phyloP scores from a whole-genome alignment of 2,113 vertebrate species.

The Motacilla tschutschensis region DNA sequence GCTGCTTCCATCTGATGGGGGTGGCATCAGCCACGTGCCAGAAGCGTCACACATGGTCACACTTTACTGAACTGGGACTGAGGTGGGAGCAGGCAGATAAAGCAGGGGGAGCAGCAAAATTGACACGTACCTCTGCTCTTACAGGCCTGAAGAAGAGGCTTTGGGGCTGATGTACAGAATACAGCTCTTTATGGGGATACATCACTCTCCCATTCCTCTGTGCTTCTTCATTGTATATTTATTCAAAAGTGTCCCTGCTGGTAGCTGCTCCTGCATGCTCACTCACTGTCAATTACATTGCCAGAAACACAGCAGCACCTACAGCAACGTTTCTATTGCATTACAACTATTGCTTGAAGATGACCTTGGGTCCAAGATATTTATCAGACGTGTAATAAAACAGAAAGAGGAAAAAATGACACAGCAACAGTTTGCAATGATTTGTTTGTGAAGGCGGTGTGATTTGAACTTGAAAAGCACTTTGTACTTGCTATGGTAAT shows the following conservation, averaged over 20 bases:
- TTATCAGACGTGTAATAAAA: background rate
- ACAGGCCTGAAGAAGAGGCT: background rate
- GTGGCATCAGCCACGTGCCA: background rate
- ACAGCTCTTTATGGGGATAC: background rate
- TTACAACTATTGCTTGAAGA: conserved; percentile 15
- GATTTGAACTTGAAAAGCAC: background rate
- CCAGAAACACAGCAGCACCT: conserved; percentile 18
- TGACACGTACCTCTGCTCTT: background rate
- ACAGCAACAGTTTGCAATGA: background rate
- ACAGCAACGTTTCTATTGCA: background rate
- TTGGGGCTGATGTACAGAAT: background rate
- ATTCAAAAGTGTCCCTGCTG: background rate
- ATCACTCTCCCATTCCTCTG: background rate
- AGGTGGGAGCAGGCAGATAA: background rate
- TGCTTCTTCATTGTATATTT: conserved; percentile 9
- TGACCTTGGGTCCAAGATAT: background rate
- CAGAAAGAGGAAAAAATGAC: background rate
- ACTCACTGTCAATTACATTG: conserved; percentile 6
- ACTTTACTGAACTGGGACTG: background rate
- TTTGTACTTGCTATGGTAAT: background rate
- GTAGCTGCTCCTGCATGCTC: background rate
- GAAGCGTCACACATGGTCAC: background rate
- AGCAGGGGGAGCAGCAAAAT: background rate
- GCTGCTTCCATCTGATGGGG: accelerated
- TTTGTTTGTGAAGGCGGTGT: background rate